Evolutionary conservation across 1,140 invertebrate genomes (phyloP), one percentile per base, ranked within the genome.

Genomic region (Drosophila malerkotliana): DNA sequence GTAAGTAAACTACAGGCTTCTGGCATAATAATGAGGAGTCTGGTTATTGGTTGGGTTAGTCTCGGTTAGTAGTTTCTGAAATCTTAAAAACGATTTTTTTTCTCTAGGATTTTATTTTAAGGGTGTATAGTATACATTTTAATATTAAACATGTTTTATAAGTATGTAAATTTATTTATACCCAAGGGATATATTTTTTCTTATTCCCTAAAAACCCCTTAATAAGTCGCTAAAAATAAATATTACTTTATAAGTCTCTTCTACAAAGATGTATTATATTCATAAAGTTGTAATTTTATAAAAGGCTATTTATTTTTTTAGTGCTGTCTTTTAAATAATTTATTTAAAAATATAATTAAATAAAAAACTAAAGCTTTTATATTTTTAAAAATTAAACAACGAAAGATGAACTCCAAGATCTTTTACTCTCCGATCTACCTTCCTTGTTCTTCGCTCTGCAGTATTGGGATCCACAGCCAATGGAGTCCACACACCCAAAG

Each of bases 21-120:
- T 68, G 62, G 80, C 80, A 83, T 83, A 72, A 18, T 58, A 83
- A 83, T 64, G 44, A 79, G 61, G 28, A 28, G 30, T 15, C 26
- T 34, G 1, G 4, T 8, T 45, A 18, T 18, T 47, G 1, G 1
- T 21, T 9, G 21, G 18, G 0, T 24, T 24, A n/a, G 10, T 21
- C 21, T 21, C 21, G 21, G 21, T 37, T 1, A 10, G 32, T 34
- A 41, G 14, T 28, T 6, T 28, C 26, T 28, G 26, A 0, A 28
- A 28, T 21, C 21, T 21, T 21, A 21, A 21, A 21, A 21, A 21
- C 21, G 2, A 21, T 21, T 21, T 3, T 21, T 3, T 21, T 21
- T 2, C 21, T 21, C 21, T 21, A 21, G 21, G 21, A 0, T 21
- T 21, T 21, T 21, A 21, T 21, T 21, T 21, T 2, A 0, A 21